phyloP scores from a whole-genome alignment of 1,140 invertebrate species.

The Helicoverpa zea region DNA sequence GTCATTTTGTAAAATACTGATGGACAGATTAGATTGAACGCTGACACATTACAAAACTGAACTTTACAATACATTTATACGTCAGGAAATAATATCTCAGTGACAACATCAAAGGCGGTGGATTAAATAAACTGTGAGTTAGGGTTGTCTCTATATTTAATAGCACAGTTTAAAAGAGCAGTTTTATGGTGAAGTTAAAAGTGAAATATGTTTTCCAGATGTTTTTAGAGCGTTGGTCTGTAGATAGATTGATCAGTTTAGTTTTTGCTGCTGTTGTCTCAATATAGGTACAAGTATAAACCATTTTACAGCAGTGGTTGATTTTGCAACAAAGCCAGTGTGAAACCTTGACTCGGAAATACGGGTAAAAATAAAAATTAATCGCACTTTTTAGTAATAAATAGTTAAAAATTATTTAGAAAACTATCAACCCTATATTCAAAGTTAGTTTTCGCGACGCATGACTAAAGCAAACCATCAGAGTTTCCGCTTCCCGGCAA shows the following conservation, averaged over 20 bases:
- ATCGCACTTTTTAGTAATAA: too few relatives aligned
- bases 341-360: not conserved
- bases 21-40: not conserved
- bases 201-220: too few relatives aligned
- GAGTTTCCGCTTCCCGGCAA: slow-evolving; percentile 1
- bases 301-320: too few relatives aligned
- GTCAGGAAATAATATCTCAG: slow-evolving; percentile 44
- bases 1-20: slow-evolving; percentile 4
- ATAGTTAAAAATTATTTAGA: not conserved
- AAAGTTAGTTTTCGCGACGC: slow-evolving; percentile 1
- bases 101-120: slow-evolving; percentile 40
- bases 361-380: too few relatives aligned
- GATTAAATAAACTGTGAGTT: slow-evolving; percentile 28
- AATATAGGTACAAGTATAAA: too few relatives aligned
- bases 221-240: too few relatives aligned
- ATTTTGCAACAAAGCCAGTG: not conserved
- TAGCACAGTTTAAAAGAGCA: not conserved
- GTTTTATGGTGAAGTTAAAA: too few relatives aligned
- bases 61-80: slow-evolving; percentile 11
- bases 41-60: slow-evolving; percentile 15
- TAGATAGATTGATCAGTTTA: too few relatives aligned
- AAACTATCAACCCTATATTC: not conserved
- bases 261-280: too few relatives aligned
- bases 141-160: not conserved
- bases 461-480: slow-evolving; percentile 6